Base-by-base conservation (phyloP, 1,140 invertebrate genomes). In the Bombus breviceps region DNA sequence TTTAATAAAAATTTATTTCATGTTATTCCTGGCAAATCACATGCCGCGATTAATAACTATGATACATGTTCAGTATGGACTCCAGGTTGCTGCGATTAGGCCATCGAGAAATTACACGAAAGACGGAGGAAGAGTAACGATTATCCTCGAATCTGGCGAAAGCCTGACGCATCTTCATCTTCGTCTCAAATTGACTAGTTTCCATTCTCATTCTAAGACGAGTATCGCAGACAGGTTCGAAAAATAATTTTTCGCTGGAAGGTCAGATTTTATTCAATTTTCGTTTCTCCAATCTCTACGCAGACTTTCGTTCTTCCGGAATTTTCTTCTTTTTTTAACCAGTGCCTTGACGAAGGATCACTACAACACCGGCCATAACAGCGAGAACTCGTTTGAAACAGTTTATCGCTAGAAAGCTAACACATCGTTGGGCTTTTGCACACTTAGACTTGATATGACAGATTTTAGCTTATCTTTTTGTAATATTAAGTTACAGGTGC, bases 1-100 rank as follows among this genome's bases (percentile, higher is more conserved):
- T 90, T 90, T 85, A 53, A 85, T 90, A 91, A 84, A 91, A 91
- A 91, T 90, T 88, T 90, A 89, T 91, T 90, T 85, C 28, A 34
- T 37, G 37, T 88, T 41, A 57, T 88, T 69, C 41, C 37, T 84
- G 83, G 83, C 82, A 87, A 90, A 88, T 75, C 47, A 86, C 47
- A 80, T 83, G 76, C 66, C 80, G 72, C 77, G 25, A 79, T 62
- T 85, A n/a, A 77, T 78, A 47, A 22, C 59, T 90, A 77, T 82
- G 18, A 76, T 87, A 83, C 6, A 85, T 57, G 57, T 81, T 76
- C 57, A 80, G 64, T 90, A 82, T 39, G 84, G 80, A 86, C 37
- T 80, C 39, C 59, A 82, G 37, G 12, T 39, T 77, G 13, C 12
- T 53, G n/a, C 13, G n/a, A 69, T 91, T 91, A 91, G 90, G 90